Evolutionary conservation across 2,797 vertebrate genomes (phyloP).

Genomic region (Thaleichthys pacificus): DNA sequence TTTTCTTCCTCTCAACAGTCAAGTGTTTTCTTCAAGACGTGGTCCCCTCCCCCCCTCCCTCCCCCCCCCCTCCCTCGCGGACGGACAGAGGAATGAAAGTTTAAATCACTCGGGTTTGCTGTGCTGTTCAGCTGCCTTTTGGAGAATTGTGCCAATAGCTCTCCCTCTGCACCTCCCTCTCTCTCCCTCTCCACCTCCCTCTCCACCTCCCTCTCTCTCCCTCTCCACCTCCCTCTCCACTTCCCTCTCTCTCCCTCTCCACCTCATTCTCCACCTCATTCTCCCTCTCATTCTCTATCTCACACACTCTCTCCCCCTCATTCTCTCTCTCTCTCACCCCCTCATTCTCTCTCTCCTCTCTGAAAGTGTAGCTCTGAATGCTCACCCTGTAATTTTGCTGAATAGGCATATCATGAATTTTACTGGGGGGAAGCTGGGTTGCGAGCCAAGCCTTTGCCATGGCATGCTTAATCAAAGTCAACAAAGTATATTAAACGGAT

Average conservation of each 20-base stretch:
- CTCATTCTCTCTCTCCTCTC: conserved; percentile 2
- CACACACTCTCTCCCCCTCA: conserved; percentile 4
- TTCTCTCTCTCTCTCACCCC: conserved; percentile 12
- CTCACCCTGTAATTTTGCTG: conserved; percentile 58
- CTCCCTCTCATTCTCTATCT: conserved; percentile 9
- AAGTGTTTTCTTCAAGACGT: too few species aligned
- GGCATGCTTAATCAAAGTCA: conserved; percentile 69
- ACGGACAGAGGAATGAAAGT: not conserved
- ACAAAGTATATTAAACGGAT: conserved; percentile 55
- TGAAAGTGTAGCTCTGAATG: conserved; percentile 34
- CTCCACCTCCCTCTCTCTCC: conserved; percentile 3
- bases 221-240: conserved; percentile 7
- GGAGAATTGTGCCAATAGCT: conserved; percentile 28
- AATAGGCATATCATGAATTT: conserved; percentile 64
- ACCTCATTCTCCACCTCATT: not conserved
- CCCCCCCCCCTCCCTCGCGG: not conserved
- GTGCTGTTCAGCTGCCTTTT: conserved; percentile 33
- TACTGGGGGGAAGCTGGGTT: conserved; percentile 47
- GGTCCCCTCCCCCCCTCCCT: too few species aligned
- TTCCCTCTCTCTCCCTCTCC: not conserved
- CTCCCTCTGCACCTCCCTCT: conserved; percentile 18
- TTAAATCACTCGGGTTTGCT: conserved; percentile 26
- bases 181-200: not conserved
- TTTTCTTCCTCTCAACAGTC: too few species aligned
- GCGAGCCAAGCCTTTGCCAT: conserved; percentile 50